Evolutionary conservation across 1,140 invertebrate genomes (phyloP), one percentile per base, ranked within the genome.

Genomic region (Drosophila sp.): DNA sequence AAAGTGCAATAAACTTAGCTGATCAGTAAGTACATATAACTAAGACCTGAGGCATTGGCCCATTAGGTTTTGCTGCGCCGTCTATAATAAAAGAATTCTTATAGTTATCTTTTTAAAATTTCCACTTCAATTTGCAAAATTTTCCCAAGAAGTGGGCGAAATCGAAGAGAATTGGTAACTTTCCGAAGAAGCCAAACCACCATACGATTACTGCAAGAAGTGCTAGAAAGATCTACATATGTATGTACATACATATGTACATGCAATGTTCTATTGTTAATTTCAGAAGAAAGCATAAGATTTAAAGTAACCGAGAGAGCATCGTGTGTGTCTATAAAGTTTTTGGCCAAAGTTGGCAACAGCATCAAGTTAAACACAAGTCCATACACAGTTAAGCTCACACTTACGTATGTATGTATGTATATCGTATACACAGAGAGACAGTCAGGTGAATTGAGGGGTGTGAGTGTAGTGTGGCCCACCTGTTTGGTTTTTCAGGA

Each of bases 401-500:
- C 61, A 72, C 57, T 60, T 35, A 56, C 27, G 8, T 3, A 17
- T 17, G 17, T 17, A 17, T 17, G 17, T 17, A 17, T 17, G 17
- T 17, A 17, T 17, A 17, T 17, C 17, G 33, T 25, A 55, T 8
- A 63, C 33, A 63, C 50, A 67, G 27, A 54, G 27, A 32, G 10
- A 3, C 23, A 33, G 32, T 3, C 41, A 66, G 69, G 38, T 74
- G 71, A 65, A 47, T 61, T 54, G 64, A 29, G 47, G 44, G 64
- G 70, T 61, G 64, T 50, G 69, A 29, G 55, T 61, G 66, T 32
- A 30, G 58, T 47, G 44, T 50, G 10, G 66, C 70, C 70, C 81
- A 84, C 81, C 81, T 84, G 77, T 77, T 84, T 80, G 66, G 67
- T 65, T 70, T 72, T 87, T 82, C 83, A 86, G 83, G 82, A 87